These are phyloP conservation scores for Aegotheles bennettii DNA, from an alignment of 2,113 vertebrate genomes.

Conservation along the genomic window DNA sequence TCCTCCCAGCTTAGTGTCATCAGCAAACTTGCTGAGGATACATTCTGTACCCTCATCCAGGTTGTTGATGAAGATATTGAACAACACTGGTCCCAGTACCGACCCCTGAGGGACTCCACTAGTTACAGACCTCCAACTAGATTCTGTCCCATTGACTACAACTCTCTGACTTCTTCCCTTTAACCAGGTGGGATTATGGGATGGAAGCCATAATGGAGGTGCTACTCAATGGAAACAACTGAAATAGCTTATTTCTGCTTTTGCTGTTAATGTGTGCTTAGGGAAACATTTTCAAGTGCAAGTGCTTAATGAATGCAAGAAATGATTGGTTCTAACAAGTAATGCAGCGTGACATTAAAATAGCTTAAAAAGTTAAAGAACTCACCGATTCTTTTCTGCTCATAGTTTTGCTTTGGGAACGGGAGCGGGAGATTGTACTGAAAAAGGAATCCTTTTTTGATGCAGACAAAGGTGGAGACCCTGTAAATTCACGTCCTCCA, in stretches of 20 bases:
- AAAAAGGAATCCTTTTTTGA: conserved; percentile 96
- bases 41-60: too few relatives aligned
- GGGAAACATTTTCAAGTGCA: background rate
- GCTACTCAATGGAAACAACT: background rate
- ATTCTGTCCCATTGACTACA: too few relatives aligned
- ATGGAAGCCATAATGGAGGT: background rate
- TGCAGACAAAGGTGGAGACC: conserved; percentile 89
- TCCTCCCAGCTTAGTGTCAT: too few relatives aligned
- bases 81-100: too few relatives aligned
- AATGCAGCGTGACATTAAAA: background rate
- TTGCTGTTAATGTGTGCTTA: background rate
- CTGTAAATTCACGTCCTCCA: conserved; percentile 81
- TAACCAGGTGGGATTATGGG: background rate
- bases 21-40: too few relatives aligned
- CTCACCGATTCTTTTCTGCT: conserved; percentile 89
- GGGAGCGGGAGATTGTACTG: conserved; percentile 90
- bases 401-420: conserved; percentile 94
- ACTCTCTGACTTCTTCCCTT: too few relatives aligned
- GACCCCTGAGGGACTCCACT: too few relatives aligned
- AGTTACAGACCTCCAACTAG: too few relatives aligned
- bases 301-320: background rate
- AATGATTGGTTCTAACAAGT: background rate
- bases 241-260: background rate
- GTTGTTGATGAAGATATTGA: too few relatives aligned
- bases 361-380: background rate